Conservation (phyloP, 2,888 invertebrate genomes). For the Brachycybe producta region DNA sequence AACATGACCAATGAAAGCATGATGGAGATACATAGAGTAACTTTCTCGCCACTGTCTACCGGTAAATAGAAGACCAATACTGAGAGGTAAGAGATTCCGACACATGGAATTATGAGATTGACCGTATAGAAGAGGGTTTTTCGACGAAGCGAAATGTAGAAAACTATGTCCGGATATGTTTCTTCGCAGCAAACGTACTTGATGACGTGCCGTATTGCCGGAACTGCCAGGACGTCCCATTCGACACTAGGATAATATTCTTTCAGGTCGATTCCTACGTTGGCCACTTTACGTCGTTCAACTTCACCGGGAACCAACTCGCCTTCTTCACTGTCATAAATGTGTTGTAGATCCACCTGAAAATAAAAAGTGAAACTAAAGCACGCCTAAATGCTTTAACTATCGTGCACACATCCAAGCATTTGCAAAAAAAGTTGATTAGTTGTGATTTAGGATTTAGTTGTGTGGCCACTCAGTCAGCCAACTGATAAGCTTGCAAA, state of each 20-base stretch:
- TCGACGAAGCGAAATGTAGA: conserved; percentile 84
- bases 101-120: conserved; percentile 92
- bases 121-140: conserved; percentile 97
- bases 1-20: conserved; percentile 85
- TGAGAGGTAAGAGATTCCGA: conserved; percentile 91
- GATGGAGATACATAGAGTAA: conserved; percentile 89
- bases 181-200: conserved; percentile 95
- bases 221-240: conserved; percentile 91
- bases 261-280: conserved; percentile 79
- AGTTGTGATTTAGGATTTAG: too few species aligned
- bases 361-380: conserved; percentile 20
- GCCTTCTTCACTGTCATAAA: conserved; percentile 63
- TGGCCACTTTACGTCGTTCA: conserved; percentile 39
- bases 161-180: conserved; percentile 94
- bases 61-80: conserved; percentile 95
- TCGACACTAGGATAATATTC: conserved; percentile 95
- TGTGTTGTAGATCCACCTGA: conserved; percentile 79
- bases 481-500: too few species aligned
- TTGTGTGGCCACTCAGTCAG: too few species aligned
- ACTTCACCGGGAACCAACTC: conserved; percentile 18
- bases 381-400: too few species aligned
- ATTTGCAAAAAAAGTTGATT: too few species aligned
- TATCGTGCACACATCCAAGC: too few species aligned
- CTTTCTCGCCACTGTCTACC: conserved; percentile 94
- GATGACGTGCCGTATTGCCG: conserved; percentile 76